Base-by-base conservation (phyloP, 2,888 invertebrate species). In the Malacosoma neustria region DNA sequence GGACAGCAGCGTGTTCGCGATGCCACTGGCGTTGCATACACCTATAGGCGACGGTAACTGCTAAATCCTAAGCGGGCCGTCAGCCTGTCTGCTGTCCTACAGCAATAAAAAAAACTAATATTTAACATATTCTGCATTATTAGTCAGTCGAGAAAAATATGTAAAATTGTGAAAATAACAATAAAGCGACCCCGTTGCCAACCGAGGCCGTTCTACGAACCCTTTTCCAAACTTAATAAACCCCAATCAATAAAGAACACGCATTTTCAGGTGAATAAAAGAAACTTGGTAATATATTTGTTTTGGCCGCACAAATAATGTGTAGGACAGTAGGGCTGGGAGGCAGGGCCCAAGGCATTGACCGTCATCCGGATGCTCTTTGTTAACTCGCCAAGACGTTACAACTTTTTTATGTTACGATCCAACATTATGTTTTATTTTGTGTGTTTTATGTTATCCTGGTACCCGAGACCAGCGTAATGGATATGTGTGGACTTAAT, bases 271-370 rank as follows among this genome's bases (percentile, higher is more conserved):
- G 22, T 22, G 22, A 22, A 22, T 22, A 22, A 22, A 13, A 53
- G 53, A 64, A 66, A 61, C 57, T 60, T 59, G 36, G 61, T 71
- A 64, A 76, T 75, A 72, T 75, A 73, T 73, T 65, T 72, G 72
- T 72, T 72, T 68, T 71, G 60, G 60, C 57, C 54, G 45, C 43
- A 48, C 48, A 55, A 59, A 64, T 61, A 65, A 58, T 46, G 47
- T 56, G 55, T 61, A 47, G 52, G 37, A 42, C 45, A 45, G 49
- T 46, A 43, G 51, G 42, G 39, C 48, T 50, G 4, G 33, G 11
- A 33, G 14, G 41, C 47, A 51, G 33, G 41, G 29, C 22, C 40
- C 11, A 11, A 15, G 41, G 48, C 48, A 48, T 43, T 29, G 22
- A 22, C 22, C 22, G 22, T 22, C 22, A 22, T 22, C 22, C 22